phyloP scores from a whole-genome alignment of 2,797 vertebrate genomes.

The Gobio occitaniae region DNA sequence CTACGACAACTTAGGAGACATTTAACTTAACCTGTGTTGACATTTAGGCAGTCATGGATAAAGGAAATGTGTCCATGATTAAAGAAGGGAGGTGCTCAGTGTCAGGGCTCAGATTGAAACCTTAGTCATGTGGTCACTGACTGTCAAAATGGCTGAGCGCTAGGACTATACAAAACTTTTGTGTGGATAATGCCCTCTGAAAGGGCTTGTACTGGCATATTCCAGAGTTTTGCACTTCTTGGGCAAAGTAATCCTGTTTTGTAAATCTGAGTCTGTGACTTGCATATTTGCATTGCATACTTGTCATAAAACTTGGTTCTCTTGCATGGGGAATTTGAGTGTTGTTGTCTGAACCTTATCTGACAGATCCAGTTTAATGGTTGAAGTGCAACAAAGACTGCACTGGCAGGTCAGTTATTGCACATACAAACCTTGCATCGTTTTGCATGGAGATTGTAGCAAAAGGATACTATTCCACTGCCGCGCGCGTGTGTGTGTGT shows the following conservation, averaged over 20 bases:
- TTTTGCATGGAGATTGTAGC: slow-evolving; percentile 56
- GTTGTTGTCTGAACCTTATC: slow-evolving; percentile 5
- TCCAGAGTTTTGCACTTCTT: slow-evolving; percentile 57
- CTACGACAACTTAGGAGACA: slow-evolving; percentile 81
- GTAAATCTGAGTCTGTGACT: slow-evolving; percentile 55
- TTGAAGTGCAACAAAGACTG: slow-evolving; percentile 25
- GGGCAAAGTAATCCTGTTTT: slow-evolving; percentile 44
- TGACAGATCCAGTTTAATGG: slow-evolving; percentile 23
- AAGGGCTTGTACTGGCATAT: slow-evolving; percentile 38
- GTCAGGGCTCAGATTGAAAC: background rate
- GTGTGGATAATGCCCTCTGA: slow-evolving; percentile 39
- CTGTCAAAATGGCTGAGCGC: slow-evolving; percentile 26
- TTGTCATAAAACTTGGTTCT: slow-evolving; percentile 25
- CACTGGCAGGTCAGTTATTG: slow-evolving; percentile 38
- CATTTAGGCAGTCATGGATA: background rate
- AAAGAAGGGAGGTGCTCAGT: background rate
- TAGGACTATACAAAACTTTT: slow-evolving; percentile 1
- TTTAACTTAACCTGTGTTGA: slow-evolving; percentile 51
- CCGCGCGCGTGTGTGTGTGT: slow-evolving; percentile 59
- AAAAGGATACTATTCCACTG: slow-evolving; percentile 58
- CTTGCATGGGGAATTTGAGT: slow-evolving; percentile 11
- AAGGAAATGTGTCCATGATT: background rate
- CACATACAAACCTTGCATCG: slow-evolving; percentile 44
- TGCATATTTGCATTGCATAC: slow-evolving; percentile 32
- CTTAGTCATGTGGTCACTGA: slow-evolving; percentile 22